Evolutionary conservation across 2,113 vertebrate species (phyloP).

Genomic region (Crotalus viridis): DNA sequence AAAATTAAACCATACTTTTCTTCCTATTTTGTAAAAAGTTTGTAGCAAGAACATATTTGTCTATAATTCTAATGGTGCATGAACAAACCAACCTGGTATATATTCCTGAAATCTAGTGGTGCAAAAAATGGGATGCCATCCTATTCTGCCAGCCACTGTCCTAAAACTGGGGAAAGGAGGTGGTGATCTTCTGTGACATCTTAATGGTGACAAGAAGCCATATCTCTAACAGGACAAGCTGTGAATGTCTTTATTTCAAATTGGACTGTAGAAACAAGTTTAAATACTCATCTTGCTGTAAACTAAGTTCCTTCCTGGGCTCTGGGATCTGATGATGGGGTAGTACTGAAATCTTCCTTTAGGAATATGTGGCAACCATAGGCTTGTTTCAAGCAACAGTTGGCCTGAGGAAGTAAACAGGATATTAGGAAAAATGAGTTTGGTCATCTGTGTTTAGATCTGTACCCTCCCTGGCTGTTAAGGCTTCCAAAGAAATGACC

Average conservation of each 20-base stretch:
- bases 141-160: not conserved
- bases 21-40: not conserved
- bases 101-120: not conserved
- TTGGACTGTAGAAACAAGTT: not conserved
- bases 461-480: no score
- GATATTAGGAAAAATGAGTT: no score
- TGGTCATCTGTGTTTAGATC: no score
- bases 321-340: not conserved
- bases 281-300: not conserved
- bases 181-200: not conserved
- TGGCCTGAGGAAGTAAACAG: not conserved
- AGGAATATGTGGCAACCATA: not conserved
- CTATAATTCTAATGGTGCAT: not conserved
- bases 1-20: not conserved
- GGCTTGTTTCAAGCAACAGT: not conserved
- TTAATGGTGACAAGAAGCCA: not conserved
- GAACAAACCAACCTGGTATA: not conserved
- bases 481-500: no score
- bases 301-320: not conserved
- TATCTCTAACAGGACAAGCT: not conserved
- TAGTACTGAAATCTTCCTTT: not conserved
- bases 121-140: not conserved
- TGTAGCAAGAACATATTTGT: not conserved
- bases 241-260: not conserved
- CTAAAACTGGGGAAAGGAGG: not conserved